Base-by-base conservation (phyloP, 1,140 invertebrate species). In the Camponotus vicinus region DNA sequence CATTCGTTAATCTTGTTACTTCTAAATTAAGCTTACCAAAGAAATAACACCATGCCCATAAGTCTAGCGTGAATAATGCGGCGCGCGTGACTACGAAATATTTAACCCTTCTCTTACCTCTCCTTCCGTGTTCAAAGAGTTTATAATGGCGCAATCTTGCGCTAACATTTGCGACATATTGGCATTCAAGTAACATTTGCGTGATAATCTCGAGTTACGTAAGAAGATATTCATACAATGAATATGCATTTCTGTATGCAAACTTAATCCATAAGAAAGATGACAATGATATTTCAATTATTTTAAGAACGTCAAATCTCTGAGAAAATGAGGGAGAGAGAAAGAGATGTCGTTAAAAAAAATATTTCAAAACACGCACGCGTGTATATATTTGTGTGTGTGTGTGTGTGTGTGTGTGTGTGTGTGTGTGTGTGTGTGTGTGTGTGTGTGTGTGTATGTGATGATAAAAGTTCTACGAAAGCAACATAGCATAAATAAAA, bases 31-130 rank as follows among this genome's bases (percentile, higher is more conserved):
- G 86, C 61, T 82, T 90, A 82, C 71, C 66, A 37, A 76, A 42
- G 77, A 83, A 85, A 86, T 88, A 90, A 90, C 84, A 79, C 70
- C 57, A 80, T 63, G 45, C 42, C 67, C 57, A 77, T 83, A 88
- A 32, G 61, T 73, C 80, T 49, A 34, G 64, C 64, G 71, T 90
- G 88, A 90, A 90, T 88, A 89, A 90, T 82, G 76, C 34, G 79
- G 49, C 11, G 88, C 82, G 83, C 89, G 88, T 90, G 88, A 90
- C 89, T 67, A 77, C 70, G 88, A 90, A 89, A 90, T 69, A 83
- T 78, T 75, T 90, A 75, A 69, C 67, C 83, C 75, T 40, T n/a
- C 66, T 18, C 87, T 37, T 71, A 84, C 66, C 15, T 52, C 55
- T 18, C n/a, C 57, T 71, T 40, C 59, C 59, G 55, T 45, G 45